A percentile compares a stretch with the other conserved stretches of the same genome.
phyloP scores from a whole-genome alignment of 2,888 invertebrate genomes.

The Sminthurinus aureus region DNA sequence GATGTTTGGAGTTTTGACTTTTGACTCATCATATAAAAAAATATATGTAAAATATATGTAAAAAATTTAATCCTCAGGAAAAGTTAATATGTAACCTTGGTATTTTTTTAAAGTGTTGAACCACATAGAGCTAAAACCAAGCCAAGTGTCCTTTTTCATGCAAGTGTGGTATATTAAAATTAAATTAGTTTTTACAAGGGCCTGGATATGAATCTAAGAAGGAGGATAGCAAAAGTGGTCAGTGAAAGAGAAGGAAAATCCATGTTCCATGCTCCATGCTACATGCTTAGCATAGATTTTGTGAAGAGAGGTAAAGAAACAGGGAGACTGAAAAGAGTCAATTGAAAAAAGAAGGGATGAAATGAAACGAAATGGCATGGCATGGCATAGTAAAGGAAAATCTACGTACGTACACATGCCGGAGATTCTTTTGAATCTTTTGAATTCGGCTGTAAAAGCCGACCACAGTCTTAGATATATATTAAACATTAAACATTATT shows the following conservation, averaged over 20 bases:
- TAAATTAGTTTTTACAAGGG: no score
- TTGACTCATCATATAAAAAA: no score
- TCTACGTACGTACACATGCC: no score
- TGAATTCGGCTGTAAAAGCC: constrained; percentile 12
- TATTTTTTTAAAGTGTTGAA: not conserved
- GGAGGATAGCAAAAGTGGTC: not conserved
- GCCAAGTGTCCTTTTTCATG: not conserved
- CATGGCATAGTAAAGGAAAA: not conserved
- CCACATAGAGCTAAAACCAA: not conserved
- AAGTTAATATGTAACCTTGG: no score
- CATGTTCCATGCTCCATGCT: no score
- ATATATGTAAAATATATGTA: no score
- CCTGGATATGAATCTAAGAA: not conserved
- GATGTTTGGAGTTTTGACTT: no score
- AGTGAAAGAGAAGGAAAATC: not conserved
- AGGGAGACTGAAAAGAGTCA: not conserved
- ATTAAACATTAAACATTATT: constrained; percentile 32
- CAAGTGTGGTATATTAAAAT: not conserved
- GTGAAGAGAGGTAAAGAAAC: not conserved
- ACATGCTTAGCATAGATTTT: not conserved
- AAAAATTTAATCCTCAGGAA: no score
- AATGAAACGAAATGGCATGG: no score
- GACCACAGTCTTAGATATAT: constrained; percentile 19
- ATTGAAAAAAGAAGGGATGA: not conserved
- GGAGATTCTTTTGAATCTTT: constrained; percentile 33